These are phyloP conservation scores for Tachuris rubrigastra DNA, from an alignment of 2,113 vertebrate species.

Conservation along the genomic window DNA sequence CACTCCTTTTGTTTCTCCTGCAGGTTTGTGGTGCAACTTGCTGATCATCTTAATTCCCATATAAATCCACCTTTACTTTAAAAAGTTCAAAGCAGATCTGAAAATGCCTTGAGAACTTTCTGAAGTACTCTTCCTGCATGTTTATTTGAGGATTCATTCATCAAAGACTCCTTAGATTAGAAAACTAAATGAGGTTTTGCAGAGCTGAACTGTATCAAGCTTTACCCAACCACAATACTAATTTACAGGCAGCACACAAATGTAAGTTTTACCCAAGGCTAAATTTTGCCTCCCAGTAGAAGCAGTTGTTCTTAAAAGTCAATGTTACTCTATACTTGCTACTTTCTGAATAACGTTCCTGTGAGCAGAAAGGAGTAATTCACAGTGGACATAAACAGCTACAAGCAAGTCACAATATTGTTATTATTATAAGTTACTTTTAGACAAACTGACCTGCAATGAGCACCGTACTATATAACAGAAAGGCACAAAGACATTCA, in stretches of 20 bases:
- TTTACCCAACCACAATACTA: background rate
- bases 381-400: background rate
- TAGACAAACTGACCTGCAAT: background rate
- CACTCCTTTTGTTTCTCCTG: background rate
- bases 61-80: background rate
- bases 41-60: background rate
- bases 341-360: background rate
- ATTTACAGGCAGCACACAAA: background rate
- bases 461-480: background rate
- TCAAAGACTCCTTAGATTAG: background rate
- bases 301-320: background rate
- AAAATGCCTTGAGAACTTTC: background rate
- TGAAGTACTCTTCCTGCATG: background rate
- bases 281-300: background rate
- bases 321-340: background rate
- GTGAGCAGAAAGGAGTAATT: background rate
- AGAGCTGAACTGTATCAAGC: background rate
- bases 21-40: background rate
- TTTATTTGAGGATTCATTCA: background rate
- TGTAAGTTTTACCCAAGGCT: background rate
- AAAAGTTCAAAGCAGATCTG: background rate
- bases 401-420: background rate
- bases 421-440: background rate
- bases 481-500: background rate
- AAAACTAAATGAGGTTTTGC: background rate